phyloP scores from a whole-genome alignment of 2,888 invertebrate species.

The Halictus ligatus region DNA sequence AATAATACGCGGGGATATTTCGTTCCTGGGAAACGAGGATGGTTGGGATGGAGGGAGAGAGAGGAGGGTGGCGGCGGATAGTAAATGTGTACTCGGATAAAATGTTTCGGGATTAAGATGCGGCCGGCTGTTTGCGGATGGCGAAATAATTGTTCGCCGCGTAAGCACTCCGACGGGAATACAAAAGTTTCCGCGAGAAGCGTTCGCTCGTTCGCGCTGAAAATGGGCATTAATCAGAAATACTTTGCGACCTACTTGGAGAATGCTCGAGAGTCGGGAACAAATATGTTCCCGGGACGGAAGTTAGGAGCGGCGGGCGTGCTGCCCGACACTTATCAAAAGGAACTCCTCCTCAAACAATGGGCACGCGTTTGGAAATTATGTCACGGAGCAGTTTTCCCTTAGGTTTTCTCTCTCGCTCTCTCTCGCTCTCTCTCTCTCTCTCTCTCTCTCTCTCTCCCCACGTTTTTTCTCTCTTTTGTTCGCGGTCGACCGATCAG shows the following conservation, averaged over 20 bases:
- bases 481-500: conserved; percentile 41
- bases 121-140: conserved; percentile 33
- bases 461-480: background rate
- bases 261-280: conserved; percentile 45
- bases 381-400: conserved; percentile 48
- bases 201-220: conserved; percentile 50
- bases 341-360: conserved; percentile 48
- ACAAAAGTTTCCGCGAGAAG: conserved; percentile 54
- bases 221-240: conserved; percentile 65
- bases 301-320: conserved; percentile 21
- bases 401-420: background rate
- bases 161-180: conserved; percentile 47
- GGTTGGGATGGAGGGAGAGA: too few species aligned
- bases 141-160: conserved; percentile 60
- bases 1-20: conserved; percentile 25
- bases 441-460: background rate
- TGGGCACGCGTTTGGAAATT: conserved; percentile 56
- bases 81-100: conserved; percentile 40
- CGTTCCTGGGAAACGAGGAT: background rate
- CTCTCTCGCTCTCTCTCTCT: background rate
- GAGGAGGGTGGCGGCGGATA: too few species aligned
- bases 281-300: conserved; percentile 42
- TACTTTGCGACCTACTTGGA: conserved; percentile 63
- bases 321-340: conserved; percentile 26
- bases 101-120: conserved; percentile 60